A percentile compares a stretch with the other conserved stretches of the same genome.
phyloP scores from a whole-genome alignment of 2,797 vertebrate species.

The Hephaestus fuliginosus region DNA sequence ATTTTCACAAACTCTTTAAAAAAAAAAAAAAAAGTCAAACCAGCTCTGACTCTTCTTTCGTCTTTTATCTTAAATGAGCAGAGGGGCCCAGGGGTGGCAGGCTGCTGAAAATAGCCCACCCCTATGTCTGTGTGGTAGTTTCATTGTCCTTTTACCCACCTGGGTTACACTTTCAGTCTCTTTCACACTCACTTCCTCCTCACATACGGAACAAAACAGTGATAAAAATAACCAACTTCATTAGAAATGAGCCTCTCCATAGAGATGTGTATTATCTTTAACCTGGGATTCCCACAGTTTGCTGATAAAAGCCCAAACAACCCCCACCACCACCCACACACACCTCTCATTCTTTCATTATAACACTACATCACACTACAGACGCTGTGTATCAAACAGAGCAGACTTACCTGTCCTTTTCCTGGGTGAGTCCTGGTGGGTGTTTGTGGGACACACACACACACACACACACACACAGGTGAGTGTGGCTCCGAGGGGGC shows the following conservation, averaged over 20 bases:
- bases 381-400: neutral
- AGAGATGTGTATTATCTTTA: too few species aligned
- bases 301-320: neutral
- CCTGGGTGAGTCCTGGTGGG: constrained; percentile 22
- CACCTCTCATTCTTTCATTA: neutral
- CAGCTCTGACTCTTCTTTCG: neutral
- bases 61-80: neutral
- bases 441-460: too few species aligned
- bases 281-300: neutral
- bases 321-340: too few species aligned
- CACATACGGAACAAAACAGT: neutral
- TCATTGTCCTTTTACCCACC: neutral
- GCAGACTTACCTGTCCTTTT: constrained; percentile 53
- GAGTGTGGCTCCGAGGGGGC: constrained; percentile 20
- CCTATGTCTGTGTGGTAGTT: neutral
- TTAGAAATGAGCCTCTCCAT: too few species aligned
- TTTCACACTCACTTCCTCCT: neutral
- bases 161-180: neutral
- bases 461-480: neutral
- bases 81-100: neutral
- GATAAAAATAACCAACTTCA: neutral
- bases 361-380: too few species aligned
- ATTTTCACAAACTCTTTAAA: neutral
- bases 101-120: neutral
- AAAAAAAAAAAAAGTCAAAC: neutral